Evolutionary conservation across 2,797 vertebrate genomes (phyloP), one percentile per base, ranked within the genome.

Genomic region (Siniperca undulata): DNA sequence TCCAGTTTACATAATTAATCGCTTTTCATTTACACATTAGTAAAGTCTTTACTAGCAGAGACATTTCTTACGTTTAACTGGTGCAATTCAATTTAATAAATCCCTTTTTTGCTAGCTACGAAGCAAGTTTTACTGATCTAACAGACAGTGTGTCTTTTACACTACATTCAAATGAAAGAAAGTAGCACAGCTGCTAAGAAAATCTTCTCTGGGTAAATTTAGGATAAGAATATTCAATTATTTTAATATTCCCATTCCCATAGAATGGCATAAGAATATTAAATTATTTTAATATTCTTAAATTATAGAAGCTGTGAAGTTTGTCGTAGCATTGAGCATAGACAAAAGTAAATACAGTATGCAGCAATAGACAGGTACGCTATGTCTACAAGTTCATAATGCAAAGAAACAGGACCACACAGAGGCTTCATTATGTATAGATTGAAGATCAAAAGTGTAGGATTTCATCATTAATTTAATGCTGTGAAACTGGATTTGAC

Each of bases 271-370:
- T 30, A 30, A 16, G 8, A 44, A 77, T 27, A 48, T 52, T 6
- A 55, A 44, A 50, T 42, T 1, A 24, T 24, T 42, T 64, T n/a
- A 50, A 64, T 17, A 52, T 48, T 74, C 4, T 42, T 24, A 34
- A 30, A 74, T 22, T 48, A 69, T 5, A 56, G 60, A 52, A 24
- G 38, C 67, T 66, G 40, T 60, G 62, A 70, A 44, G 48, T 76
- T 46, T 60, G 50, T 19, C 2, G 8, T 38, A 11, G 68, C 50
- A 24, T n/a, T 64, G n/a, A 76, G 34, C 48, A 13, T 7, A 70
- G 89, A 86, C 82, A 77, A 86, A 88, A 87, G 77, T 30, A 30
- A 30, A 3, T 30, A 62, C 53, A 82, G 59, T 38, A 70, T 50
- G 60, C n/a, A 71, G 67, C 64, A 50, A 79, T 46, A 85, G 60